Base-by-base conservation (phyloP, 1,140 invertebrate genomes). In the Drosophila funebris region DNA sequence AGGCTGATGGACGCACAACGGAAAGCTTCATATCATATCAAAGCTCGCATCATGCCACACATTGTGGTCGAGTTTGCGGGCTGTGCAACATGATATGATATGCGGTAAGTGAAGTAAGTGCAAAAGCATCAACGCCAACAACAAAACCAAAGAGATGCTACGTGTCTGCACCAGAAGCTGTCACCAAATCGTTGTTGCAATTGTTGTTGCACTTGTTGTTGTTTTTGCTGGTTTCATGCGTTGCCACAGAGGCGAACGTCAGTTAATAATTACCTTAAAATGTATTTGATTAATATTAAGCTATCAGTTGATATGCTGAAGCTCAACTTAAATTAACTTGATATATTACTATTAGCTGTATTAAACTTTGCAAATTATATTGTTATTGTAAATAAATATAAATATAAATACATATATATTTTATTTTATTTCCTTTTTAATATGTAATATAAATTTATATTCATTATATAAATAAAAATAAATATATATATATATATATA, bases 51-150 rank as follows among this genome's bases (percentile, higher is more conserved):
- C 70, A 68, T 68, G 63, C 70, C 63, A 68, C 70, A 73, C 63
- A 73, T 61, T 73, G 70, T 39, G 70, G 56, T 61, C 24, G 48
- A 68, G 56, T n/a, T 36, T 48, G 64, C 33, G 54, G 70, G 44
- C 31, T 9, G 7, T 44, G 62, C 36, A 69, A 73, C 43, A 50
- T 52, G 68, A 50, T 61, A 53, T 62, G 44, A 46, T 66, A 24
- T 68, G 70, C 43, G 54, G 63, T 44, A 53, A 52, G 44, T 46
- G 44, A 46, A 57, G 41, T 46, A 57, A 69, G 66, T 66, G 53
- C 6, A 60, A 31, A 31, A 18, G 6, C 33, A 33, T 3, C 13
- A 31, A 9, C 20, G 31, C 33, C 33, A 48, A 31, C 13, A 41
- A 13, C n/a, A 67, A 27, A 18, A 44, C 37, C 31, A 44, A 20